A percentile compares a stretch with the other conserved stretches of the same genome.
Evolutionary conservation across 2,113 vertebrate species (phyloP).

Genomic region (Barnardius zonarius): DNA sequence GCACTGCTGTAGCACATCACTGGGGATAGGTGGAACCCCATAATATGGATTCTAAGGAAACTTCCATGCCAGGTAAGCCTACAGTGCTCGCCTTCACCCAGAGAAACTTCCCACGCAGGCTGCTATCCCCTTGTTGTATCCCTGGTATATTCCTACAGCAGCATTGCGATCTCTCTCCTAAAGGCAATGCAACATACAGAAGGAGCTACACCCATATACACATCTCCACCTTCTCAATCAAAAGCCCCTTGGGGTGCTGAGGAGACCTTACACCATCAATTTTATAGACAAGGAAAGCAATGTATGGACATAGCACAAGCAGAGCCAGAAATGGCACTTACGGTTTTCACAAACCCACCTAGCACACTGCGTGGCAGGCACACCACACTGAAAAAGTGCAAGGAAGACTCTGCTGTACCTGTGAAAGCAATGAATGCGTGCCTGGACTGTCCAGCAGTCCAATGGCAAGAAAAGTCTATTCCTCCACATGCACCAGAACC

Average conservation of each 20-base stretch:
- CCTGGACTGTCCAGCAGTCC: background rate
- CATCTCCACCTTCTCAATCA: background rate
- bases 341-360: background rate
- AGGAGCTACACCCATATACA: background rate
- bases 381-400: background rate
- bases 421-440: rapidly evolving
- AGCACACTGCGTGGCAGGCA: background rate
- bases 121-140: background rate
- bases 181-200: rapidly evolving
- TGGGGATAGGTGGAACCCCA: background rate
- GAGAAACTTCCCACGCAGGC: background rate
- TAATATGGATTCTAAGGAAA: rapidly evolving
- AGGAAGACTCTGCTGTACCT: background rate
- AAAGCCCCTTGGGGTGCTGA: background rate
- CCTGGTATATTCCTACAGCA: rapidly evolving
- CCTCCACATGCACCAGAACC: background rate
- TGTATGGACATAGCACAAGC: rapidly evolving
- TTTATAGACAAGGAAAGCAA: background rate
- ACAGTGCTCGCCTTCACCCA: background rate
- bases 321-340: background rate
- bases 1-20: background rate
- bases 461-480: background rate
- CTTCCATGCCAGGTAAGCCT: background rate
- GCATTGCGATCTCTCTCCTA: background rate
- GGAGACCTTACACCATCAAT: background rate